phyloP scores from a whole-genome alignment of 2,113 vertebrate species.

The Callipepla californica region DNA sequence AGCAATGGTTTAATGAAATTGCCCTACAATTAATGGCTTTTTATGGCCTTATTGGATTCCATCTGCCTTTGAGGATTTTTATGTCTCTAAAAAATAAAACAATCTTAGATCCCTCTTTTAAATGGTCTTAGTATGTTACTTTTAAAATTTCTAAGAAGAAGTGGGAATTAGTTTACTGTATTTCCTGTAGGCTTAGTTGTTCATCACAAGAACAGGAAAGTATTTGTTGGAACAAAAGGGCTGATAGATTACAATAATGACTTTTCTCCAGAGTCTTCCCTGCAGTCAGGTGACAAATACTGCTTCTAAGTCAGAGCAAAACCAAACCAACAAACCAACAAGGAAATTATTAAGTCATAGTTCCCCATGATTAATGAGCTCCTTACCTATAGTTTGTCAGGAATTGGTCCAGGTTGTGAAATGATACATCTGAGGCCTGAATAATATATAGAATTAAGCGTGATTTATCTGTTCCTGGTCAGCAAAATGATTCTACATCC shows the following conservation, averaged over 20 bases:
- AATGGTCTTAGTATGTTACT: neutral
- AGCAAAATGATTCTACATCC: neutral
- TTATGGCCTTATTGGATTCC: neutral
- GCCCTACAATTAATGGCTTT: neutral
- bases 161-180: neutral
- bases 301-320: neutral
- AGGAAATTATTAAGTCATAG: neutral
- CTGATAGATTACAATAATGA: neutral
- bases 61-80: slow-evolving; percentile 5
- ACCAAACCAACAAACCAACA: neutral
- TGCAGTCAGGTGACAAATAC: neutral
- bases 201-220: neutral
- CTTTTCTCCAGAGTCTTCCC: neutral
- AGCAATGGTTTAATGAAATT: slow-evolving; percentile 20
- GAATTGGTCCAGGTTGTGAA: neutral
- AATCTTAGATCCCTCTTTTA: neutral
- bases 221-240: neutral
- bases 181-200: neutral
- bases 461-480: neutral
- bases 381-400: neutral
- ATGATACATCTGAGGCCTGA: neutral
- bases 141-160: neutral
- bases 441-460: neutral
- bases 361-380: neutral
- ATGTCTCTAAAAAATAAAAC: neutral